Base-by-base conservation (phyloP, 35 echinoderm and acorn worm species). In the Stichopus chloronotus region DNA sequence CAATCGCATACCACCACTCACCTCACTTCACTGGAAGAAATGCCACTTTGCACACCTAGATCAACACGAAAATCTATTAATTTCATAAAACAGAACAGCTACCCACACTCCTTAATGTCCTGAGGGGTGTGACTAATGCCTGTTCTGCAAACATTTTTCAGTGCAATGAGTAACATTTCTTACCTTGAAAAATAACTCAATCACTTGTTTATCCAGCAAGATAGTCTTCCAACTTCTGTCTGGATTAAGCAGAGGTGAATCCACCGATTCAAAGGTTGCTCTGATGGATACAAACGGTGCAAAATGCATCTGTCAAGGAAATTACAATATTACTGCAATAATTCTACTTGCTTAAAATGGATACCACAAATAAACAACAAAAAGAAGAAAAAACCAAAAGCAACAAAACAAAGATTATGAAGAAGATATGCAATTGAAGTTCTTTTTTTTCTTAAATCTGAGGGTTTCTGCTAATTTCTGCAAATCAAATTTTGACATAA, bases 171-270 rank as follows among this genome's bases (percentile, higher is more conserved):
- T 4, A 20, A 83, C 5, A 58, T 72, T 58, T 19, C 87, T 91
- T 92, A 98, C 97, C 93, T 98, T 96, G 55, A 98, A 98, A 74
- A 98, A 98, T 17, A 96, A 78, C 53, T 98, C 94, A 10, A 98
- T 55, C 24, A 98, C 90, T 79, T 91, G 90, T 56, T 98, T 94
- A 25, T 98, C 97, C 87, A 98, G 79, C 1, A 98, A 77, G 25
- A 93, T 94, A 14, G 91, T 87, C 61, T 87, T 93, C 97, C 94
- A 96, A 59, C 83, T 93, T 13, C 58, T 72, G 83, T 94, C 93
- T 21, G 97, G 97, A 88, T 94, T 96, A 5, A 98, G 88, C 11
- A 91, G 88, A 8, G 94, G 96, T 12, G 91, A 93, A 25, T 94
- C 93, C n/a, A 93, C 63, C 8, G 87, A 68, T 52, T 84, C 79